These are phyloP conservation scores for Oophaga pumilio DNA, from an alignment of 2,113 vertebrate species.

Conservation along the genomic window DNA sequence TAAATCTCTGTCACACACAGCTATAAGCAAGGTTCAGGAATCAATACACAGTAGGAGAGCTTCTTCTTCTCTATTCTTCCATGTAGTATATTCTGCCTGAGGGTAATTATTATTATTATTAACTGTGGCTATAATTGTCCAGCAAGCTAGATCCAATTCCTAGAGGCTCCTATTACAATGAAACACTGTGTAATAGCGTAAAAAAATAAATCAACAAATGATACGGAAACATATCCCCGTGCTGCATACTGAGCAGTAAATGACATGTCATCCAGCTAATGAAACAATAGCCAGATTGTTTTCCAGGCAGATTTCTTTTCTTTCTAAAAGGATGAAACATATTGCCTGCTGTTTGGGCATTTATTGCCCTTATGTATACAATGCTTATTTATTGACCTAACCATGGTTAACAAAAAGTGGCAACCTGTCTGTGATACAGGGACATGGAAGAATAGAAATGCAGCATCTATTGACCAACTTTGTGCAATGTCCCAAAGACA, in stretches of 20 bases:
- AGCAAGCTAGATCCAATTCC: not conserved
- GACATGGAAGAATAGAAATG: not conserved
- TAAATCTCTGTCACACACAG: slow-evolving; percentile 8
- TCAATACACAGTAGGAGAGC: slow-evolving; percentile 4
- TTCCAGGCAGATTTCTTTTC: not conserved
- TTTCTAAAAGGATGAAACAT: not conserved
- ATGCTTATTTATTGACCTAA: not conserved
- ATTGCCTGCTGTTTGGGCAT: not conserved
- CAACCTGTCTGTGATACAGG: not conserved
- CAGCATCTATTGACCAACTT: not conserved
- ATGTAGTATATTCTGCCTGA: slow-evolving; percentile 1
- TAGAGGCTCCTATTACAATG: not conserved
- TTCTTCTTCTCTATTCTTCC: not conserved
- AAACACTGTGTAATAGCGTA: not conserved
- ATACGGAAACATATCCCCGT: not conserved
- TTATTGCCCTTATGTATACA: not conserved
- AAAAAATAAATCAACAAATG: not conserved
- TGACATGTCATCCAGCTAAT: not conserved
- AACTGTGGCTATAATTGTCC: not conserved
- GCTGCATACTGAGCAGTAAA: not conserved
- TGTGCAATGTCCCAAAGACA: not conserved
- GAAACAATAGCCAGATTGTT: not conserved
- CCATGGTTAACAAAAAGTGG: not conserved
- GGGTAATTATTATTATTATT: slow-evolving; percentile 12
- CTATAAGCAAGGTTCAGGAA: not conserved